These are phyloP conservation scores for Drosophila nigrodunni DNA, from an alignment of 1,140 invertebrate genomes.

Conservation along the genomic window DNA sequence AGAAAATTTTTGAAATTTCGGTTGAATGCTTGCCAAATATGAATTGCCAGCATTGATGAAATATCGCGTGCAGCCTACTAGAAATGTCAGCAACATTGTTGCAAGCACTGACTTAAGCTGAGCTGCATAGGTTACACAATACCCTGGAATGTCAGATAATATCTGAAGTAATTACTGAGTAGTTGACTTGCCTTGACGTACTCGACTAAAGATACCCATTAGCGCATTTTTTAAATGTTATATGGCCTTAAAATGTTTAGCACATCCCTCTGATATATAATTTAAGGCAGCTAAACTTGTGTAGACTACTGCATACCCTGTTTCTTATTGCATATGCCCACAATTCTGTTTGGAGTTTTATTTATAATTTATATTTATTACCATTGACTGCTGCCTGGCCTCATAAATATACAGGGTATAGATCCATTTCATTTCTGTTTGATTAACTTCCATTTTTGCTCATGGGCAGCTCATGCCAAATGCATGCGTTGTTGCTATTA, in stretches of 20 bases:
- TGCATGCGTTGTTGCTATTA: conserved; percentile 9
- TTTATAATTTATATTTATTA: background rate
- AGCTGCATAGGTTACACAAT: too few species aligned
- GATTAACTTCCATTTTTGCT: conserved; percentile 10
- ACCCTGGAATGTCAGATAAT: too few species aligned
- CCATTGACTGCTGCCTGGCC: background rate
- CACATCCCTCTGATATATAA: too few species aligned
- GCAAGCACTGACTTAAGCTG: too few species aligned
- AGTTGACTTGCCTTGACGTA: background rate
- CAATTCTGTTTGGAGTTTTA: background rate
- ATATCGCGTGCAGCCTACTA: background rate
- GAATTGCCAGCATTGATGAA: conserved; percentile 1
- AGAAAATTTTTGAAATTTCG: conserved; percentile 1
- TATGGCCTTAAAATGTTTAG: too few species aligned
- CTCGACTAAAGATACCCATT: background rate
- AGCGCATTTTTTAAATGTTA: too few species aligned
- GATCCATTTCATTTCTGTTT: conserved; percentile 9
- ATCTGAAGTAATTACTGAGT: too few species aligned
- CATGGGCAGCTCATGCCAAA: conserved; percentile 21
- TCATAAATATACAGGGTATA: conserved; percentile 1
- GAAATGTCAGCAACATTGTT: conserved; percentile 12
- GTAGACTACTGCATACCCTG: background rate
- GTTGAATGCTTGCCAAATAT: conserved; percentile 3
- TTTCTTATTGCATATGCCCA: background rate
- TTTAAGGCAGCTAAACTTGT: background rate